Evolutionary conservation across 2,888 invertebrate genomes (phyloP).

Genomic region (Sphaeridia pumilis): DNA sequence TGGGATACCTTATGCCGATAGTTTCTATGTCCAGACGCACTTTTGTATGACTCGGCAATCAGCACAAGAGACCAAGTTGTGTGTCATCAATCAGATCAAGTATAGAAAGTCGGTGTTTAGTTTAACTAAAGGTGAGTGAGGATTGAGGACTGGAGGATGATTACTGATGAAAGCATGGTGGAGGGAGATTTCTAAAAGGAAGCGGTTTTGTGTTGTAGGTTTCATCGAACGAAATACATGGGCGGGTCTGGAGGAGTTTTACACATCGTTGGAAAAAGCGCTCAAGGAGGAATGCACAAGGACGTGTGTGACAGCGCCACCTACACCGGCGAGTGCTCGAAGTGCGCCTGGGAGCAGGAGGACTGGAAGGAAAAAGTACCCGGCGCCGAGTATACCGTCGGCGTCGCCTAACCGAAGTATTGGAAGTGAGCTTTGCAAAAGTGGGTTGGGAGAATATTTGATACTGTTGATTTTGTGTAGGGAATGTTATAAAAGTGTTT

Average conservation of each 20-base stretch:
- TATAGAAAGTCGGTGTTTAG: slow-evolving; percentile 89
- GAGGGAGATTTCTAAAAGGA: too few species aligned
- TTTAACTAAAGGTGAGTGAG: slow-evolving; percentile 74
- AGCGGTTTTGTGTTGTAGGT: slow-evolving; percentile 42
- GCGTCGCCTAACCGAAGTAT: background rate
- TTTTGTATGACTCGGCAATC: slow-evolving; percentile 71
- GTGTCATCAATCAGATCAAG: slow-evolving; percentile 63
- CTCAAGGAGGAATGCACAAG: slow-evolving; percentile 50
- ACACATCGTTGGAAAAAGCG: slow-evolving; percentile 53
- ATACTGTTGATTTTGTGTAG: too few species aligned
- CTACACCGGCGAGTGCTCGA: slow-evolving; percentile 36
- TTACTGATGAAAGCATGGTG: too few species aligned
- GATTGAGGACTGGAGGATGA: too few species aligned
- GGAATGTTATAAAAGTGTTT: too few species aligned
- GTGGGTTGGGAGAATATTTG: too few species aligned
- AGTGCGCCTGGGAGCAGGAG: slow-evolving; percentile 17
- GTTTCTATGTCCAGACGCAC: slow-evolving; percentile 72
- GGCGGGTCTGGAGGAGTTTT: slow-evolving; percentile 74
- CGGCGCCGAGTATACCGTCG: slow-evolving; percentile 25
- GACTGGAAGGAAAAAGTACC: slow-evolving; percentile 20
- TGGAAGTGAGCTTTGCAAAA: too few species aligned
- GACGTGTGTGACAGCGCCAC: slow-evolving; percentile 20
- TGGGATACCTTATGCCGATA: slow-evolving; percentile 92
- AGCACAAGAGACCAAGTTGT: slow-evolving; percentile 52
- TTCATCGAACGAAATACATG: slow-evolving; percentile 85